These are phyloP conservation scores for Hydrotaea cyrtoneurina DNA, from an alignment of 2,888 invertebrate genomes.

Conservation along the genomic window DNA sequence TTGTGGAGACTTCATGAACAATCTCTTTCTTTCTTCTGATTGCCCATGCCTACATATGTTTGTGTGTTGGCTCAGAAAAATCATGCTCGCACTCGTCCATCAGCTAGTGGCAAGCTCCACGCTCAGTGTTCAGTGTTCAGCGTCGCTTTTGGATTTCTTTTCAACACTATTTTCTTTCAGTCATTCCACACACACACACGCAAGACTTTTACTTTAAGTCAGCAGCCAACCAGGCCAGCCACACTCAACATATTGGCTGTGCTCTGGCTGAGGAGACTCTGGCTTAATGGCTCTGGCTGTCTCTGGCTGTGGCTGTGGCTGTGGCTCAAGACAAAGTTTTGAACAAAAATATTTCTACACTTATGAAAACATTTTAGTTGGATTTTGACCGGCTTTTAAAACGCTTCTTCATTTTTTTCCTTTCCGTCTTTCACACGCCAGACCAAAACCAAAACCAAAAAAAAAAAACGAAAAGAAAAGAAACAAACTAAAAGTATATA, in stretches of 20 bases:
- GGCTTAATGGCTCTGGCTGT: neutral
- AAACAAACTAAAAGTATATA: too few relatives aligned
- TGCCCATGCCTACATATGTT: too few relatives aligned
- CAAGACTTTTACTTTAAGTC: slow-evolving; percentile 62
- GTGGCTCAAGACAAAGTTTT: slow-evolving; percentile 32
- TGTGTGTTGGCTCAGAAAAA: neutral
- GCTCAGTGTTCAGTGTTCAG: neutral
- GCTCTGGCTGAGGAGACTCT: slow-evolving; percentile 16
- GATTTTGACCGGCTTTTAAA: slow-evolving; percentile 68
- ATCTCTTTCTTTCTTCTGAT: neutral
- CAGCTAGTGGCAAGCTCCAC: neutral
- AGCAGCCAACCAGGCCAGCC: slow-evolving; percentile 44
- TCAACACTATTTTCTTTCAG: slow-evolving; percentile 1
- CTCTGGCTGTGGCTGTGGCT: neutral
- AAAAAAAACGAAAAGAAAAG: neutral
- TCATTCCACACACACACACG: slow-evolving; percentile 32
- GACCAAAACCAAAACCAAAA: slow-evolving; percentile 33
- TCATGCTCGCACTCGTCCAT: neutral
- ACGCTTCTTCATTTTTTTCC: slow-evolving; percentile 57
- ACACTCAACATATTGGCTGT: slow-evolving; percentile 26
- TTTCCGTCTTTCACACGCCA: slow-evolving; percentile 49
- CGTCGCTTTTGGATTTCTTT: neutral
- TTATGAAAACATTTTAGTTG: slow-evolving; percentile 66
- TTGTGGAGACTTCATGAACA: slow-evolving; percentile 15
- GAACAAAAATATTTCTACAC: slow-evolving; percentile 65